phyloP scores from a whole-genome alignment of 2,888 invertebrate genomes.

The Oeneis ivallda region DNA sequence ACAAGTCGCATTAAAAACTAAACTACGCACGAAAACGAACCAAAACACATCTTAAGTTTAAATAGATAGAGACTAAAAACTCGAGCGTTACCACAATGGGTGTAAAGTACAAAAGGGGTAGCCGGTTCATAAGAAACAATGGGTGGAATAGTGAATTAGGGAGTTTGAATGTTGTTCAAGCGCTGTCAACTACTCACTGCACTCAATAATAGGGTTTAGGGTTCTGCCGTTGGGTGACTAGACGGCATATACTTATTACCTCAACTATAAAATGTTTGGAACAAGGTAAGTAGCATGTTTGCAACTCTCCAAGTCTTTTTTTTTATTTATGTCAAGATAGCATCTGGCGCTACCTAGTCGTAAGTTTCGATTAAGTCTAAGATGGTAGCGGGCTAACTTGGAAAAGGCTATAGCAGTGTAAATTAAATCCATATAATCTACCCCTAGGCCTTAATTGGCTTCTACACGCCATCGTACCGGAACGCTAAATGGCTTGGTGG shows the following conservation, averaged over 20 bases:
- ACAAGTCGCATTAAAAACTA: slow-evolving; percentile 13
- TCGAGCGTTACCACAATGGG: background rate
- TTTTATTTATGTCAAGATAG: too few species aligned
- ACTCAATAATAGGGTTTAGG: background rate
- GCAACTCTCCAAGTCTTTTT: too few species aligned
- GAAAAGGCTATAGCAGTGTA: too few species aligned
- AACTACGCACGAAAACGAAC: background rate
- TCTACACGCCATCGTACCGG: too few species aligned
- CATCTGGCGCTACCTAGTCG: too few species aligned
- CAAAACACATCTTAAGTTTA: background rate
- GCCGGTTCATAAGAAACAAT: background rate
- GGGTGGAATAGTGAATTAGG: background rate
- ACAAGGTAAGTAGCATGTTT: too few species aligned
- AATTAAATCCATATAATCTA: too few species aligned
- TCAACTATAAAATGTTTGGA: too few species aligned
- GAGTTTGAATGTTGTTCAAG: background rate
- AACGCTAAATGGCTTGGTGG: too few species aligned
- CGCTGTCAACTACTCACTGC: background rate
- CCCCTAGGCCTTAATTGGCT: too few species aligned
- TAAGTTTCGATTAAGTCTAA: too few species aligned
- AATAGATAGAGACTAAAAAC: background rate
- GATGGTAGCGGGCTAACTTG: too few species aligned
- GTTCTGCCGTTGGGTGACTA: background rate
- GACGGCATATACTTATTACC: background rate
- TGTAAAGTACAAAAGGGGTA: background rate